Evolutionary conservation across 2,888 invertebrate genomes (phyloP), one percentile per base, ranked within the genome.

Genomic region (Agelastica alni): DNA sequence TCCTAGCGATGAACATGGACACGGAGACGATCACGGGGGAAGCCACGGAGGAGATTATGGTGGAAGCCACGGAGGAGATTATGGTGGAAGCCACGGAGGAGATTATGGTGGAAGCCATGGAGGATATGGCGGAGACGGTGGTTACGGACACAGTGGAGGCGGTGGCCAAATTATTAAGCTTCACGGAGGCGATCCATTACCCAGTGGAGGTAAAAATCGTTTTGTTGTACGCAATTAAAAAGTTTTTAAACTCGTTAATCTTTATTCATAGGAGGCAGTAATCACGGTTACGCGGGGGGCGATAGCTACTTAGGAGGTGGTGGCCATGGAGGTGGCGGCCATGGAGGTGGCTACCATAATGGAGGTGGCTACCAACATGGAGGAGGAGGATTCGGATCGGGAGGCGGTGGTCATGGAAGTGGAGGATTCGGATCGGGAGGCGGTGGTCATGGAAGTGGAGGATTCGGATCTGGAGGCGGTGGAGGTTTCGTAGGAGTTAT

Each of bases 401-500:
- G 22, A 22, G 22, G 22, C 22, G 22, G 26, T 7, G 26, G 26
- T 26, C 7, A 9, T 26, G 6, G 1, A 1, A 9, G 26, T 9
- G 26, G 26, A 1, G 26, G 26, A 6, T 6, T 6, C 9, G 26
- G 26, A 26, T 26, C 6, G 7, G 26, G 20, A 4, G 37, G 20
- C n/a, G 37, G 37, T 20, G 37, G 37, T 9, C 2, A 34, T 2
- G 31, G 42, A 16, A 14, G 22, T 7, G 22, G 30, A 7, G 44
- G 51, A n/a, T 12, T 26, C 0, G 51, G 51, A 14, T 42, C 43
- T 5, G 34, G 34, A 13, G 30, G 28, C 9, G 36, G 36, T 17
- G n/a, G 14, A 17, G 36, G 36, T 7, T 36, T 36, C 7, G 36
- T 36, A 4, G 36, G 36, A n/a, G 10, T 36, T 17, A 36, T 36